Base-by-base conservation (phyloP, 2,113 vertebrate genomes). In the Misgurnus anguillicaudatus region DNA sequence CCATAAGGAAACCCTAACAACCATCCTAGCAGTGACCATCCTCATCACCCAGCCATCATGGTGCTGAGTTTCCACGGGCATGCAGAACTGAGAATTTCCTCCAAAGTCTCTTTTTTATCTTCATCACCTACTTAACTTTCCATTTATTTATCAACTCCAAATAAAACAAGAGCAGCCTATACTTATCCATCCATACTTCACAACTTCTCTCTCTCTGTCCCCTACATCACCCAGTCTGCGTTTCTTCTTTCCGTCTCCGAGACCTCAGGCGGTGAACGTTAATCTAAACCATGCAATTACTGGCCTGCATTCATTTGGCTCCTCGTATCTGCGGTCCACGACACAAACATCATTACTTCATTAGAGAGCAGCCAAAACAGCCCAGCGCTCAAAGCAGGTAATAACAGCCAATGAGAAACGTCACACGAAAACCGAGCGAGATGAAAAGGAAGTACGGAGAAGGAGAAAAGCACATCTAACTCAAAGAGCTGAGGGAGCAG, bases 281-380 rank as follows among this genome's bases (percentile, higher is more conserved):
- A 78, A 72, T 75, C 74, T 63, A 77, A 80, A 65, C 80, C 82
- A 66, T 82, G 77, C 72, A 81, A 81, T 85, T 84, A 71, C 64
- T 82, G 63, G 51, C 24, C 61, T 58, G 55, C 42, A n/a, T 61
- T 75, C 69, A 61, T 41, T 75, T 84, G 47, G 39, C 51, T 63
- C 73, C 58, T 58, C 11, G 58, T 69, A 76, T 81, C 72, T 67
- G 55, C 51, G 63, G 73, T 63, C 60, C 63, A 76, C 76, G 79
- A 75, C 77, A 41, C 71, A 81, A 84, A 78, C 79, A 76, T 77
- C 57, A 79, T 85, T 82, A 79, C 79, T 82, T 82, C 53, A 82
- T 77, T 82, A 80, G 47, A 65, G 69, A 3, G 19, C 14, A n/a
- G 24, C 17, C 55, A 66, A 64, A 81, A 39, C 24, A 61, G 42